These are phyloP conservation scores for Oedothorax gibbosus DNA, from an alignment of 1,140 invertebrate species.

Conservation along the genomic window DNA sequence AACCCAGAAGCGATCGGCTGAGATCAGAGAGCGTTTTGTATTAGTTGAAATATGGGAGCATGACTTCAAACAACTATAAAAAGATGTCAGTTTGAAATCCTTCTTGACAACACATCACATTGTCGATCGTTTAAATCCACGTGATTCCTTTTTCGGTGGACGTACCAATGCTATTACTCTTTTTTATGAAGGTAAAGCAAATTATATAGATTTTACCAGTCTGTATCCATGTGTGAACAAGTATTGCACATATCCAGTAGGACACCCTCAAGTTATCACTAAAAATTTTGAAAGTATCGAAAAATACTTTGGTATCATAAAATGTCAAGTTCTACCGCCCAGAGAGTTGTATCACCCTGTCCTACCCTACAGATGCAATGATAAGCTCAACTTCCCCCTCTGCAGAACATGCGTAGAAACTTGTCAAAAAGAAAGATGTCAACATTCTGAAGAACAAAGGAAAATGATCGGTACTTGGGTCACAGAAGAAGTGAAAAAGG, in stretches of 20 bases:
- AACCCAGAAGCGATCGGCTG: no score
- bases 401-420: neutral
- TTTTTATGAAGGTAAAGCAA: neutral
- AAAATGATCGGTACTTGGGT: neutral
- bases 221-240: conserved; percentile 24
- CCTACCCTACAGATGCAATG: neutral
- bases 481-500: neutral
- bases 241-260: neutral
- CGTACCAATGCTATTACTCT: neutral
- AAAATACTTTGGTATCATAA: neutral
- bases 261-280: neutral
- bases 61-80: neutral
- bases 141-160: conserved; percentile 12
- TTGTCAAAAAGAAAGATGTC: neutral
- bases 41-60: conserved; percentile 10
- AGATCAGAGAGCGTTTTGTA: neutral
- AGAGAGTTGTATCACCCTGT: neutral
- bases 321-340: neutral
- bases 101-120: neutral
- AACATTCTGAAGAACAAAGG: neutral
- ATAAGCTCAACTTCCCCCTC: neutral
- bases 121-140: neutral
- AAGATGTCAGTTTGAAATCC: neutral
- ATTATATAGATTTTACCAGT: conserved; percentile 6
- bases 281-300: neutral